phyloP scores from a whole-genome alignment of 1,140 invertebrate genomes.

The Vollenhovia emeryi region DNA sequence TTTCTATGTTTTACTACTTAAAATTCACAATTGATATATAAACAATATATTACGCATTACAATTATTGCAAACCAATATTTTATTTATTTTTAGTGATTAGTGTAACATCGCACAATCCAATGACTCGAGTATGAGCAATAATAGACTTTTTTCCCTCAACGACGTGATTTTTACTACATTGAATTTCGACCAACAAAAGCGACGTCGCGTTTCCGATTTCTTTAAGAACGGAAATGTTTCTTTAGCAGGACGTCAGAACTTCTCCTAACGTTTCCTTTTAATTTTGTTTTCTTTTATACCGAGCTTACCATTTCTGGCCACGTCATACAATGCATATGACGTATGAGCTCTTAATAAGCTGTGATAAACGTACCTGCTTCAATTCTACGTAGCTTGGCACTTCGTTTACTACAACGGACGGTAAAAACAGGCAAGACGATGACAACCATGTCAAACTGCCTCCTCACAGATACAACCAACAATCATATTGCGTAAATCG shows the following conservation, averaged over 20 bases:
- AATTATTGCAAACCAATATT: background rate
- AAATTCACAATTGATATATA: background rate
- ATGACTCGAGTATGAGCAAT: background rate
- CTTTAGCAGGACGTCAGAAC: too few species aligned
- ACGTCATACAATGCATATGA: conserved; percentile 60
- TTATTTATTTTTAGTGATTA: background rate
- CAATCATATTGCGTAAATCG: background rate
- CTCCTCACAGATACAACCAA: background rate
- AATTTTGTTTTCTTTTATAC: conserved; percentile 19
- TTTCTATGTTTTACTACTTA: too few species aligned
- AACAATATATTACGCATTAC: background rate
- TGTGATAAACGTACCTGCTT: conserved; percentile 58
- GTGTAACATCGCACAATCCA: background rate
- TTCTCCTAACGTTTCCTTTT: background rate
- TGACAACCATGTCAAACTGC: background rate
- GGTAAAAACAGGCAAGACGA: background rate
- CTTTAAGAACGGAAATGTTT: background rate
- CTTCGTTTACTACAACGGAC: background rate
- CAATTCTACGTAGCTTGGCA: conserved; percentile 61
- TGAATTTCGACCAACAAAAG: background rate
- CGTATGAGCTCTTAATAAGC: conserved; percentile 57
- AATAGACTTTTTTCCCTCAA: background rate
- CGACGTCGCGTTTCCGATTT: background rate
- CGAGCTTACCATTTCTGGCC: background rate
- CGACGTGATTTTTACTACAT: background rate